Evolutionary conservation across 2,888 invertebrate genomes (phyloP).

Genomic region (Lasioglossum oenotherae): DNA sequence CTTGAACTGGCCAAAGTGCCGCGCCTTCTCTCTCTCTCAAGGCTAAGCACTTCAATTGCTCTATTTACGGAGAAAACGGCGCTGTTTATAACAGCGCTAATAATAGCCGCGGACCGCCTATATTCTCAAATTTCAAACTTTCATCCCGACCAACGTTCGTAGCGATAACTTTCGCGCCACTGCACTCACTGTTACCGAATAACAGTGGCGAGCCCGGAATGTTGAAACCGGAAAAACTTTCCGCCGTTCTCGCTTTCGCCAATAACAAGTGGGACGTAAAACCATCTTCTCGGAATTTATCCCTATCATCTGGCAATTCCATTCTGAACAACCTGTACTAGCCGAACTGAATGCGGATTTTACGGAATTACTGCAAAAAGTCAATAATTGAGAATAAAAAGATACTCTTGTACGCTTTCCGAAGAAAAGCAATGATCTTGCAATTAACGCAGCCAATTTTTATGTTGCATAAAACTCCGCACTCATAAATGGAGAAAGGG

Average conservation of each 20-base stretch:
- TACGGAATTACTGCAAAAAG: no score
- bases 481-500: no score
- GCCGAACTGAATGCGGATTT: no score
- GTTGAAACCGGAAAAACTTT: neutral
- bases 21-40: slow-evolving; percentile 63
- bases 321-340: neutral
- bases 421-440: no score
- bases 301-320: neutral
- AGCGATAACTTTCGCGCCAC: slow-evolving; percentile 12
- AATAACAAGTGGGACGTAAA: neutral
- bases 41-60: slow-evolving; percentile 69
- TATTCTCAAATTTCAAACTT: slow-evolving; percentile 64
- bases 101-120: slow-evolving; percentile 62
- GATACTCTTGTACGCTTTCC: no score
- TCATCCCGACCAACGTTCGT: slow-evolving; percentile 10
- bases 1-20: slow-evolving; percentile 66
- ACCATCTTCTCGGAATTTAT: neutral
- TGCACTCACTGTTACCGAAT: neutral
- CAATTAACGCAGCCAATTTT: no score
- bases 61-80: slow-evolving; percentile 69
- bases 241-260: neutral
- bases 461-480: no score
- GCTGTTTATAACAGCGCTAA: slow-evolving; percentile 64
- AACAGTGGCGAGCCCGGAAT: neutral
- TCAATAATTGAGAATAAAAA: no score